Evolutionary conservation across 2,797 vertebrate genomes (phyloP).

Genomic region (Galagoides demidoff): DNA sequence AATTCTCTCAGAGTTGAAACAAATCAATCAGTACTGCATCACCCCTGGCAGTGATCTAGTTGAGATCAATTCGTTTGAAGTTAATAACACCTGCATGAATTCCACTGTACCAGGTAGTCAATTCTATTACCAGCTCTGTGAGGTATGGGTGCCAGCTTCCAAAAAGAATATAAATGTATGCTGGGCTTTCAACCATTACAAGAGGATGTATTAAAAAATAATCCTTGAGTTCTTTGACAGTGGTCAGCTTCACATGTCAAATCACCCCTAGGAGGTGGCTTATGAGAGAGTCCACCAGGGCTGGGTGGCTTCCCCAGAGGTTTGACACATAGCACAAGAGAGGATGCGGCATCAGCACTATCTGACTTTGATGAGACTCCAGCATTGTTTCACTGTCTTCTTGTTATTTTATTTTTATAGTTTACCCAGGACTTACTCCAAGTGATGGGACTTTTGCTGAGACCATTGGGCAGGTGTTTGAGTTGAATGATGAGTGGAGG

Average conservation of each 20-base stretch:
- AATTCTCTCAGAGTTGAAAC: conserved; percentile 54
- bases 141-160: conserved; percentile 45
- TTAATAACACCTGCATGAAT: conserved; percentile 62
- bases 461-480: not conserved
- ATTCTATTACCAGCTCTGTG: conserved; percentile 45
- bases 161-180: conserved; percentile 58
- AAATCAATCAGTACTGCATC: conserved; percentile 71
- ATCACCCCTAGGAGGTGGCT: not conserved
- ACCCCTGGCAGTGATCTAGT: conserved; percentile 65
- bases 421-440: not conserved
- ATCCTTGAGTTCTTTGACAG: conserved; percentile 46
- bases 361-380: not conserved
- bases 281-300: not conserved
- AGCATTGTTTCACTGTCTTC: not conserved
- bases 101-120: conserved; percentile 25
- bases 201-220: conserved; percentile 62
- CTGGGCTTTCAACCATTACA: conserved; percentile 56
- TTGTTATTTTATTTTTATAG: conserved; percentile 28
- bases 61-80: conserved; percentile 69
- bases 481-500: not conserved
- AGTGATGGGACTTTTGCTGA: not conserved
- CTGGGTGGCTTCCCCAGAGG: not conserved
- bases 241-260: not conserved
- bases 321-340: not conserved
- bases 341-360: not conserved